Conservation (phyloP, 2,797 vertebrate species). For the Arnoldichthys spilopterus region DNA sequence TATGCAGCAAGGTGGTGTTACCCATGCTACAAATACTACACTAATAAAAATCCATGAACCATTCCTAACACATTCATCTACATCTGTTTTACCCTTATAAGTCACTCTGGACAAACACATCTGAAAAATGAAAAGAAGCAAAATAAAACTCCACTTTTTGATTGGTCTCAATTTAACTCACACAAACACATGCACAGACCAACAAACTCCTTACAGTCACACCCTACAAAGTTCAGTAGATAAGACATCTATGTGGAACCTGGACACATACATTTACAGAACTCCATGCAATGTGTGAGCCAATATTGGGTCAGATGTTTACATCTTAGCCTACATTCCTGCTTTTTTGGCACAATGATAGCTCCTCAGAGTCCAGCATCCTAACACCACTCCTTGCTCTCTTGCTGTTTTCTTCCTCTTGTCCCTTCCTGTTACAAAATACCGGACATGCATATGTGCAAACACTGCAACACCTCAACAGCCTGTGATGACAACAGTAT, state of each 20-base stretch:
- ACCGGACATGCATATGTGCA: slow-evolving; percentile 7
- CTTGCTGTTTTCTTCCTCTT: slow-evolving; percentile 39
- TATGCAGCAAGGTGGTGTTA: no score
- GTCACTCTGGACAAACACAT: no score
- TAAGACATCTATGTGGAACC: slow-evolving; percentile 22
- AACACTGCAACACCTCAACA: slow-evolving; percentile 10
- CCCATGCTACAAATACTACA: no score
- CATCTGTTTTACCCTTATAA: no score
- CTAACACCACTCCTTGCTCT: slow-evolving; percentile 13
- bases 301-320: slow-evolving; percentile 18
- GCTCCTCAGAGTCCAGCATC: slow-evolving; percentile 17
- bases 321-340: slow-evolving; percentile 36
- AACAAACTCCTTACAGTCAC: slow-evolving; percentile 29
- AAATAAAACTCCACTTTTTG: not conserved
- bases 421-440: slow-evolving; percentile 39
- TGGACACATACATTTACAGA: slow-evolving; percentile 27
- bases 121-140: no score
- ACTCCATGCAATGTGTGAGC: slow-evolving; percentile 1
- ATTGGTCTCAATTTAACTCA: not conserved
- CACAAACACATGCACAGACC: slow-evolving; percentile 14
- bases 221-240: slow-evolving; percentile 24
- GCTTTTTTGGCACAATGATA: slow-evolving; percentile 19
- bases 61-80: no score
- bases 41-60: no score
- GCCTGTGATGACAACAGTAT: slow-evolving; percentile 37